Evolutionary conservation across 30 jellyfish, hydroid and myxozoan species (phyloP).

Genomic region (Turritopsis dohrnii): DNA sequence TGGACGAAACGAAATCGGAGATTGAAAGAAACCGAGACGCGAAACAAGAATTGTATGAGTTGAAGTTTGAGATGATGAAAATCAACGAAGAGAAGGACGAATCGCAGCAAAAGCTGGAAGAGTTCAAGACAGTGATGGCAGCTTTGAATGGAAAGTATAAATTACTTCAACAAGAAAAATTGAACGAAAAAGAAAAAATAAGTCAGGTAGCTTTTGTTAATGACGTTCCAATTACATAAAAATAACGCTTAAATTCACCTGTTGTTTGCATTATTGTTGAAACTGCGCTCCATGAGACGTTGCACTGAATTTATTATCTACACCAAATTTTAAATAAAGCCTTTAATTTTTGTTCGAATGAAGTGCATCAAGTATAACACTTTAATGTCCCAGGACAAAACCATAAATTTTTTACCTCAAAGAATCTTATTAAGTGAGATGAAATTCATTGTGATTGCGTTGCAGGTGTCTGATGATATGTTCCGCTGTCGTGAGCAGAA

Average conservation of each 20-base stretch:
- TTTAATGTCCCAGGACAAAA: too few relatives aligned
- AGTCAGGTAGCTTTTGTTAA: slow-evolving; percentile 14
- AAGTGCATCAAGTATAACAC: too few relatives aligned
- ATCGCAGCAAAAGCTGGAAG: slow-evolving; percentile 52
- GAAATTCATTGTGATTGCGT: too few relatives aligned
- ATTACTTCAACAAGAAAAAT: slow-evolving; percentile 58
- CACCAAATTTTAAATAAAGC: too few relatives aligned
- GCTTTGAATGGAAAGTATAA: slow-evolving; percentile 69
- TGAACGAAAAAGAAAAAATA: slow-evolving; percentile 34
- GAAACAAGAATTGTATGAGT: slow-evolving; percentile 52
- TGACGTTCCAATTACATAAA: background rate
- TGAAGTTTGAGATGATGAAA: slow-evolving; percentile 57
- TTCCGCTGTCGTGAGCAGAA: slow-evolving; percentile 35
- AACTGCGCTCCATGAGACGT: too few relatives aligned
- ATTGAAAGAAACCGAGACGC: background rate
- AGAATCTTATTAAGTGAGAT: too few relatives aligned
- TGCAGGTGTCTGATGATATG: slow-evolving; percentile 36
- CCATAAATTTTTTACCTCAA: too few relatives aligned
- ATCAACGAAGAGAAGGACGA: slow-evolving; percentile 64
- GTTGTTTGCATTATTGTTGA: too few relatives aligned
- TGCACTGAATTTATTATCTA: too few relatives aligned
- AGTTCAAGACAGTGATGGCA: slow-evolving; percentile 68
- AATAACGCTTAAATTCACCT: background rate
- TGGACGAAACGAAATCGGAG: slow-evolving; percentile 56
- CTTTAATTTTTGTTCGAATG: too few relatives aligned